phyloP scores from a whole-genome alignment of 2,888 invertebrate genomes.

The Girardia tigrina region DNA sequence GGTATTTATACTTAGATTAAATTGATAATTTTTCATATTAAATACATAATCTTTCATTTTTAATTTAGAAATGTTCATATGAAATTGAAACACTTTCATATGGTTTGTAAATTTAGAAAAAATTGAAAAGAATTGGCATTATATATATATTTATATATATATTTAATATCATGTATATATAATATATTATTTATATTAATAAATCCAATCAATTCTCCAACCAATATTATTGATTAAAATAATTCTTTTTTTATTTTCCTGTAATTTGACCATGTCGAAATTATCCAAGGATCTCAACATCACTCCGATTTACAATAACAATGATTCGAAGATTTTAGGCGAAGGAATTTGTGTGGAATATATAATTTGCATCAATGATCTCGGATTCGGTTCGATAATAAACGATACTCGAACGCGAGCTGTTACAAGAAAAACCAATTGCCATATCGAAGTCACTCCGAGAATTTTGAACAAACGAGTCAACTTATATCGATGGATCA shows the following conservation, averaged over 20 bases:
- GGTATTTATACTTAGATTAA: too few species aligned
- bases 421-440: background rate
- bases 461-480: constrained; percentile 24
- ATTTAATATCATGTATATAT: background rate
- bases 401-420: constrained; percentile 9
- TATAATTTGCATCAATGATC: background rate
- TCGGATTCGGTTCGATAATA: background rate
- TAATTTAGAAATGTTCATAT: too few species aligned
- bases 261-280: background rate
- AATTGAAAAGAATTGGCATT: background rate
- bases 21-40: too few species aligned
- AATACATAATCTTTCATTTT: too few species aligned
- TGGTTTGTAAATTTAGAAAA: too few species aligned
- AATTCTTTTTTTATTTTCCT: background rate
- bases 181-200: background rate
- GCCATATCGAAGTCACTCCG: background rate
- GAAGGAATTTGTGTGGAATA: background rate
- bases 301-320: background rate
- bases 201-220: background rate
- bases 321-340: background rate
- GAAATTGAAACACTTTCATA: too few species aligned
- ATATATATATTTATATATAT: background rate
- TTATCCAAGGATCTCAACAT: background rate
- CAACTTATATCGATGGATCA: background rate
- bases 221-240: background rate